phyloP scores from a whole-genome alignment of 2,888 invertebrate species.

The Sinodicranocentrus sp. region DNA sequence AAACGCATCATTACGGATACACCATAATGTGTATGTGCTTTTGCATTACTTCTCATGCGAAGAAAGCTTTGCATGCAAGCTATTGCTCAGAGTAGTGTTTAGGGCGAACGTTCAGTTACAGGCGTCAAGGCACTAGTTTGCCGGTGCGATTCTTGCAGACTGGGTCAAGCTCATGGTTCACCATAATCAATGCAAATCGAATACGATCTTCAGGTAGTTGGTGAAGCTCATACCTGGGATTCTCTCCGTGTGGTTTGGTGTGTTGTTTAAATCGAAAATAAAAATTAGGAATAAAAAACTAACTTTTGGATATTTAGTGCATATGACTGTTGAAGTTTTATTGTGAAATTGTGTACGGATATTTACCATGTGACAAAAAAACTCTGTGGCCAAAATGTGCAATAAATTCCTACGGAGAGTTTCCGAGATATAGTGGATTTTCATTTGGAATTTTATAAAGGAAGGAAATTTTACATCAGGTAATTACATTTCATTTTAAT shows the following conservation, averaged over 20 bases:
- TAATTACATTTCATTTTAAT: no score
- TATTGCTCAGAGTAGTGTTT: neutral
- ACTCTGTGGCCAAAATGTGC: no score
- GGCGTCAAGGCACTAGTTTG: constrained; percentile 49
- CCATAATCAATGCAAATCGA: constrained; percentile 29
- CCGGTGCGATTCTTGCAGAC: constrained; percentile 40
- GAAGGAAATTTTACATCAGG: no score
- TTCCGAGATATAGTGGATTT: no score
- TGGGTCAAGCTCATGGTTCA: constrained; percentile 57
- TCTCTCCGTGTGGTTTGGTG: neutral
- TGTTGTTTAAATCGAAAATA: neutral
- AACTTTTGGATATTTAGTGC: neutral
- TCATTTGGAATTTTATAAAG: no score
- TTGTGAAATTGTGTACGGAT: neutral
- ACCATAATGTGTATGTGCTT: neutral
- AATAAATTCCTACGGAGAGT: no score
- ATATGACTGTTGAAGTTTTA: neutral
- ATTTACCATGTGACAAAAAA: no score
- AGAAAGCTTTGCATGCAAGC: neutral
- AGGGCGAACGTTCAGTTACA: constrained; percentile 28
- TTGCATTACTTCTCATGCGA: constrained; percentile 4
- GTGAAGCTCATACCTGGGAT: neutral
- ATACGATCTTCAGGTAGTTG: neutral
- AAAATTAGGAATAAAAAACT: no score
- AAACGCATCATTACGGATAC: constrained; percentile 3